Percentiles rank a stretch among this genome's conserved stretches.
Conservation (phyloP, 2,888 invertebrate species). For the Sicus ferrugineus region DNA sequence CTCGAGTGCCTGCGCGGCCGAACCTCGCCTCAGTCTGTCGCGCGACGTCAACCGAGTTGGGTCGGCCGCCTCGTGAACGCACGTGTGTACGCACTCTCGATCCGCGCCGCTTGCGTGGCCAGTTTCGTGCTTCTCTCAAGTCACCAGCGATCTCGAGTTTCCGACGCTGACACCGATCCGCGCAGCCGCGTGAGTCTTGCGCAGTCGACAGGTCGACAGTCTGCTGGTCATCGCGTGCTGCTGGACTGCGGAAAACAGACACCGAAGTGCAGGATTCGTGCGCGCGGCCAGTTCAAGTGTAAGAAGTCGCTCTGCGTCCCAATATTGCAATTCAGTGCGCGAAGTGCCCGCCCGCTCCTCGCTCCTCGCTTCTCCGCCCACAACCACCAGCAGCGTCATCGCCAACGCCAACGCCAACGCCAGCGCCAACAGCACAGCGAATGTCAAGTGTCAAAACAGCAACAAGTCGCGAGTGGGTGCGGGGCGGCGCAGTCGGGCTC, state of each 20-base stretch:
- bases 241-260: not conserved
- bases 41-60: conserved; percentile 63
- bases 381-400: too few species aligned
- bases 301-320: not conserved
- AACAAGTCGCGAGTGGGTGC: conserved; percentile 29
- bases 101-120: conserved; percentile 2
- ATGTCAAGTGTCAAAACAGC: conserved; percentile 36
- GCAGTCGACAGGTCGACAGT: not conserved
- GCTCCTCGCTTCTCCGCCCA: too few species aligned
- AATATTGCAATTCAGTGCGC: not conserved
- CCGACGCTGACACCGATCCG: not conserved
- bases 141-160: not conserved
- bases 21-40: conserved; percentile 58
- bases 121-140: conserved; percentile 11
- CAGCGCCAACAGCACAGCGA: not conserved
- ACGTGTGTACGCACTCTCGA: conserved; percentile 13
- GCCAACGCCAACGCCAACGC: not conserved
- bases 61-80: conserved; percentile 45
- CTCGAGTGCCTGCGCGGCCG: conserved; percentile 21
- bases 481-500: conserved; percentile 46
- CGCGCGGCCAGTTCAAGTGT: not conserved
- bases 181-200: not conserved
- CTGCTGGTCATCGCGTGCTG: not conserved
- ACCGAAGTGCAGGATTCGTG: not conserved
- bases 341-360: not conserved